phyloP scores from a whole-genome alignment of 1,140 invertebrate species.

The Cotesia chilonis region DNA sequence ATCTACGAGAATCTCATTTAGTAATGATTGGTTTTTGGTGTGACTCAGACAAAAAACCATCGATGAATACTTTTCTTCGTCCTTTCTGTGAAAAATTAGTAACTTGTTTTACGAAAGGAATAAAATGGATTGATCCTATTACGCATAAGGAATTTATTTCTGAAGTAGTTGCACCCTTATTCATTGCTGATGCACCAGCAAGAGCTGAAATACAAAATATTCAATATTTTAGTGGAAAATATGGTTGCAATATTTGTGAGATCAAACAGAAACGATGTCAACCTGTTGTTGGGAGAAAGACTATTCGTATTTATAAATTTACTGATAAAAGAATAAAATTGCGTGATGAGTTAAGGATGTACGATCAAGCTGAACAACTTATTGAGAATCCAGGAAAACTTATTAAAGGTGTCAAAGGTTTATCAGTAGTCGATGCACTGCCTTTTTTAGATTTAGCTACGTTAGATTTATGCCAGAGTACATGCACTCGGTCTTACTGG shows the following conservation, averaged over 20 bases:
- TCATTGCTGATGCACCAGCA: conserved; percentile 44
- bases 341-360: conserved; percentile 33
- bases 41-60: too few relatives aligned
- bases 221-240: conserved; percentile 38
- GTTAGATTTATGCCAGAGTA: conserved; percentile 35
- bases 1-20: too few relatives aligned
- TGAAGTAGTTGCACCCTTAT: conserved; percentile 40
- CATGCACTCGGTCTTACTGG: conserved; percentile 38
- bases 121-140: conserved; percentile 42
- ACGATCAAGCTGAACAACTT: conserved; percentile 33
- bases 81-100: too few relatives aligned
- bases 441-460: conserved; percentile 33
- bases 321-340: conserved; percentile 28
- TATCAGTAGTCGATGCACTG: conserved; percentile 10
- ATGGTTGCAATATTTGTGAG: conserved; percentile 46
- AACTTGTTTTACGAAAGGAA: conserved; percentile 34
- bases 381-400: conserved; percentile 8
- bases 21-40: too few relatives aligned
- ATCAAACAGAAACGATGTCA: conserved; percentile 30
- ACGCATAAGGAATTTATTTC: conserved; percentile 27
- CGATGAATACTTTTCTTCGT: too few relatives aligned
- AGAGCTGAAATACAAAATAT: conserved; percentile 48
- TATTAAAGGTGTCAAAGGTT: too few relatives aligned
- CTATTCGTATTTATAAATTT: conserved; percentile 38
- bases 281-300: conserved; percentile 31